A percentile compares a stretch with the other conserved stretches of the same genome.
Evolutionary conservation across 2,888 invertebrate genomes (phyloP).

Genomic region (Zygogramma bicolorata): DNA sequence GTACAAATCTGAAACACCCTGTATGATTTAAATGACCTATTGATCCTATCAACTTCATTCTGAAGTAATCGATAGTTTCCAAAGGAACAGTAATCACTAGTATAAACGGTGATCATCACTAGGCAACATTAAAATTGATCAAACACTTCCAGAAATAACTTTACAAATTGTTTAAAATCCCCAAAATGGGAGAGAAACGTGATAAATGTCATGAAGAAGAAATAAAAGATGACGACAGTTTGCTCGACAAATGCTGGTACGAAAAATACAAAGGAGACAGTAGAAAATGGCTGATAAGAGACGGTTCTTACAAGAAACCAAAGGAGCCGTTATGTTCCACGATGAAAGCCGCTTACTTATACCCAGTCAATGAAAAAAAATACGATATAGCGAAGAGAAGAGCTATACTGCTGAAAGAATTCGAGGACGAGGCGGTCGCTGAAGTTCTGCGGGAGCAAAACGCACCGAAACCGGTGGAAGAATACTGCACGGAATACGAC

Average conservation of each 20-base stretch:
- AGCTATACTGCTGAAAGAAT: conserved; percentile 51
- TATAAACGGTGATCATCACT: not conserved
- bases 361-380: conserved; percentile 47
- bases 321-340: conserved; percentile 51
- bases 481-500: conserved; percentile 62
- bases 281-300: conserved; percentile 60
- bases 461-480: conserved; percentile 51
- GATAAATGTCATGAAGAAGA: conserved; percentile 23
- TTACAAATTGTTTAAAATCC: not conserved
- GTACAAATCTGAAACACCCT: too few relatives aligned
- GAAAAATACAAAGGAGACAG: conserved; percentile 58
- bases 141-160: too few relatives aligned
- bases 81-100: not conserved
- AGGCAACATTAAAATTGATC: not conserved
- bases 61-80: not conserved
- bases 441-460: conserved; percentile 57
- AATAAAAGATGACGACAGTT: conserved; percentile 45
- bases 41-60: too few relatives aligned
- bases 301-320: conserved; percentile 49
- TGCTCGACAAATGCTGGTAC: conserved; percentile 57
- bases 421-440: conserved; percentile 55
- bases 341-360: conserved; percentile 57
- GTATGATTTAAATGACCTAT: too few relatives aligned
- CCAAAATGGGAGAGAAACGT: not conserved
- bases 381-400: conserved; percentile 51